Percentiles rank a stretch among this genome's conserved stretches.
Conservation (phyloP, 2,797 vertebrate genomes). For the Halcyon chelicuti region DNA sequence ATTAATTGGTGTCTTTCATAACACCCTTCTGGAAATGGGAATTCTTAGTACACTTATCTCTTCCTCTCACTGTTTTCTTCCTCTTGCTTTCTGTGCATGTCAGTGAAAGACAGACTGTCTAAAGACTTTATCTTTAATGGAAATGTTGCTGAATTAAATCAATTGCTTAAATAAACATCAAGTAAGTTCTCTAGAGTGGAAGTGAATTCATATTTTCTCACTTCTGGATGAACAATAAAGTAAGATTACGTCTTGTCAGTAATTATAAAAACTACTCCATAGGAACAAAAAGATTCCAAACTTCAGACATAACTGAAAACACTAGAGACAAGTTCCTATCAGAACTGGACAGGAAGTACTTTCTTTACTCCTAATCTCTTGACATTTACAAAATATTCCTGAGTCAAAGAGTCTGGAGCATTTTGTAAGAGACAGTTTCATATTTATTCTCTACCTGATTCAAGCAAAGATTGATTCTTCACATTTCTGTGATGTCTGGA, state of each 20-base stretch:
- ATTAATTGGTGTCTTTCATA: conserved; percentile 22
- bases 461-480: neutral
- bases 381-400: neutral
- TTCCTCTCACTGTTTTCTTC: neutral
- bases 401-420: neutral
- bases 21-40: conserved; percentile 16
- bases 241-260: neutral
- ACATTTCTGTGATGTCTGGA: neutral
- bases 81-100: neutral
- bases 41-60: conserved; percentile 27
- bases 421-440: neutral
- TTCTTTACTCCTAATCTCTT: neutral
- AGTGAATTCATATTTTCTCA: conserved; percentile 38
- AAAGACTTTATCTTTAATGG: conserved; percentile 28
- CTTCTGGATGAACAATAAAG: conserved; percentile 16
- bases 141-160: conserved; percentile 49
- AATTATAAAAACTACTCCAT: neutral
- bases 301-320: neutral
- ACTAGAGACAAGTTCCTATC: neutral
- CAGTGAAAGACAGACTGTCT: neutral
- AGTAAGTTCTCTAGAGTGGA: conserved; percentile 21
- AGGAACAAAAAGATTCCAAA: neutral
- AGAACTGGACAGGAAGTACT: neutral
- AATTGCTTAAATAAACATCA: conserved; percentile 53
- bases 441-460: neutral